phyloP scores from a whole-genome alignment of 1,140 invertebrate species.

The Neodiprion virginianus region DNA sequence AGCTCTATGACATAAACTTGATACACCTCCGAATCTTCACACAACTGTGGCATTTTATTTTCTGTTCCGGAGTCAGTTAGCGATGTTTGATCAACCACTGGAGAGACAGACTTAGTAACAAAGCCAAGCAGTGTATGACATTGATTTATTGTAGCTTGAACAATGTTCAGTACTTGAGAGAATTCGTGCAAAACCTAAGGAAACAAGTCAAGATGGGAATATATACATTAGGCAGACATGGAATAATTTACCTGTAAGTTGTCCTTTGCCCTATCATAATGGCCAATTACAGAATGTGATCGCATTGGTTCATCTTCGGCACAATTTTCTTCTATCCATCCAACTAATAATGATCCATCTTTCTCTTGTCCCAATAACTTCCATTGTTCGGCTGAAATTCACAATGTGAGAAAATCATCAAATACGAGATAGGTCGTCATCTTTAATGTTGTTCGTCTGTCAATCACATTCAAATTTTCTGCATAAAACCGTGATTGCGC shows the following conservation, averaged over 20 bases:
- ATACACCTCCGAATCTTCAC: conserved; percentile 42
- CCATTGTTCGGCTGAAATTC: conserved; percentile 73
- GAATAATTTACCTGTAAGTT: conserved; percentile 44
- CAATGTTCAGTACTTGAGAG: conserved; percentile 68
- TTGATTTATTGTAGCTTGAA: conserved; percentile 81
- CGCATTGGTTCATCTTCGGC: conserved; percentile 42
- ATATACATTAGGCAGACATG: background rate
- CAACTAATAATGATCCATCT: conserved; percentile 73
- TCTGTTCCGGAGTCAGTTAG: conserved; percentile 24
- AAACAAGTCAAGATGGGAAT: conserved; percentile 11
- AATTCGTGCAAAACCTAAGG: conserved; percentile 70
- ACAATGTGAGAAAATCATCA: conserved; percentile 39
- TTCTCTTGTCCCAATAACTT: conserved; percentile 78
- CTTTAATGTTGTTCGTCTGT: no score
- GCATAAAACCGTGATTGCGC: no score
- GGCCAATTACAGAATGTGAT: conserved; percentile 51
- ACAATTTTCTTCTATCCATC: conserved; percentile 68
- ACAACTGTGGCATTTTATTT: conserved; percentile 30
- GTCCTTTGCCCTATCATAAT: conserved; percentile 51
- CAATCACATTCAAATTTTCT: no score
- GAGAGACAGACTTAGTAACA: conserved; percentile 62
- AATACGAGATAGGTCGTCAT: background rate
- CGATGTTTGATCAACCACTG: conserved; percentile 17
- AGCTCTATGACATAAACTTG: conserved; percentile 68
- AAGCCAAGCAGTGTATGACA: conserved; percentile 71